These are phyloP conservation scores for Anguilla obscura DNA, from an alignment of 2,797 vertebrate species.

Conservation along the genomic window DNA sequence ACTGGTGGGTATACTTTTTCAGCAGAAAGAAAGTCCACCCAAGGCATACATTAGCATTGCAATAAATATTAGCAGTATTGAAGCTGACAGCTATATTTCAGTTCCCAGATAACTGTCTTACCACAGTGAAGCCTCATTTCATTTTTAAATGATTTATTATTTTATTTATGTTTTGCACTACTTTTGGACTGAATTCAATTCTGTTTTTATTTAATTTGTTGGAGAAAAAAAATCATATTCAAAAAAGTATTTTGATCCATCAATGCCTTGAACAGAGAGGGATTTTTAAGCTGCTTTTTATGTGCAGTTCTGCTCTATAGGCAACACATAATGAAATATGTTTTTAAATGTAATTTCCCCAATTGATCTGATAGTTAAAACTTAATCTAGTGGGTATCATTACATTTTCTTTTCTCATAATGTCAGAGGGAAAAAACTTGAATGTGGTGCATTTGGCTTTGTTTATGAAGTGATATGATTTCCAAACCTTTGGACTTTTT, in stretches of 20 bases:
- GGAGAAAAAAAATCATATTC: background rate
- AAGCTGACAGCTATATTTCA: constrained; percentile 11
- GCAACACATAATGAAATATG: constrained; percentile 1
- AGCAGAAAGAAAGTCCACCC: background rate
- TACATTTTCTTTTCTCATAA: background rate
- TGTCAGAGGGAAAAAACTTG: constrained; percentile 23
- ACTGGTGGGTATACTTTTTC: background rate
- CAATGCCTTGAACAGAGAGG: background rate
- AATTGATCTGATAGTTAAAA: background rate
- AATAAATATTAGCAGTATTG: constrained; percentile 14
- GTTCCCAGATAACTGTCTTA: constrained; percentile 15
- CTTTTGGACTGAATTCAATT: constrained; percentile 1
- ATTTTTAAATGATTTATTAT: background rate
- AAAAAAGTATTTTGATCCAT: background rate
- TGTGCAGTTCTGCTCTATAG: constrained; percentile 20
- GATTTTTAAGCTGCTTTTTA: background rate
- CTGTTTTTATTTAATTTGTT: background rate
- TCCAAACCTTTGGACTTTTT: constrained; percentile 65
- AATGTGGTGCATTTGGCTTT: constrained; percentile 55
- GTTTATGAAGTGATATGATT: constrained; percentile 64
- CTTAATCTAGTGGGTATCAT: constrained; percentile 14
- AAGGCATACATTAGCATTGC: constrained; percentile 6
- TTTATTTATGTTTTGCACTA: constrained; percentile 22
- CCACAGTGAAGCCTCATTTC: constrained; percentile 15
- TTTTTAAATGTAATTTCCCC: background rate